Evolutionary conservation across 1,140 invertebrate species (phyloP), one percentile per base, ranked within the genome.

Genomic region (Drosophila mojavensis): DNA sequence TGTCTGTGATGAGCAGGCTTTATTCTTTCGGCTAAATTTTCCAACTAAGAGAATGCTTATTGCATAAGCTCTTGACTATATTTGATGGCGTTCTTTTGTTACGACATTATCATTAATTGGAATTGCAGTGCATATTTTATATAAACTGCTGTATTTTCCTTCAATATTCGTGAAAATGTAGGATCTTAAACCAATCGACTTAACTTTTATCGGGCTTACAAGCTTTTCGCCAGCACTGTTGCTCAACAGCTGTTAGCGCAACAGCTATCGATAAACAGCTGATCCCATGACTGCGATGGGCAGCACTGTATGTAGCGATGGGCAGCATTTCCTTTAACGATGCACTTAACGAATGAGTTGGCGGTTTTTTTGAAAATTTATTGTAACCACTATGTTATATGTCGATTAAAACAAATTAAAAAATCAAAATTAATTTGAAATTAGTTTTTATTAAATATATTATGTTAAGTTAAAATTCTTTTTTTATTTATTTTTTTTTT

Each of bases 391-490:
- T 17, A 13, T 10, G 9, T 39, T 39, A 39, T n/a, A n/a, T n/a
- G n/a, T n/a, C n/a, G 3, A 11, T 39, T 11, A 33, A 30, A 10
- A 7, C 6, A 9, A 9, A 10, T 9, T 2, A 39, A 33, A 10
- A 36, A 9, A 10, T 7, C 33, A 47, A 47, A 17, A 45, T 45
- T 43, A 26, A 43, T 26, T n/a, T 26, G 65, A 39, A 39, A 39
- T 54, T 84, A 24, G 20, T 41, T 36, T 72, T 84, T 74, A 67
- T 73, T 65, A 84, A 62, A 66, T 43, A 43, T 9, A 62, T 71
- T 28, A 33, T 28, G 24, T 26, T 63, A 60, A 77, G 55, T 58
- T 63, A 43, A 65, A 75, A 68, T 68, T 61, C 24, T 55, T 50
- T 39, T 50, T 51, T 71, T 58, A n/a, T n/a, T n/a, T n/a, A n/a